phyloP scores from a whole-genome alignment of 2,888 invertebrate species.

The Reticulitermes lucifugus region DNA sequence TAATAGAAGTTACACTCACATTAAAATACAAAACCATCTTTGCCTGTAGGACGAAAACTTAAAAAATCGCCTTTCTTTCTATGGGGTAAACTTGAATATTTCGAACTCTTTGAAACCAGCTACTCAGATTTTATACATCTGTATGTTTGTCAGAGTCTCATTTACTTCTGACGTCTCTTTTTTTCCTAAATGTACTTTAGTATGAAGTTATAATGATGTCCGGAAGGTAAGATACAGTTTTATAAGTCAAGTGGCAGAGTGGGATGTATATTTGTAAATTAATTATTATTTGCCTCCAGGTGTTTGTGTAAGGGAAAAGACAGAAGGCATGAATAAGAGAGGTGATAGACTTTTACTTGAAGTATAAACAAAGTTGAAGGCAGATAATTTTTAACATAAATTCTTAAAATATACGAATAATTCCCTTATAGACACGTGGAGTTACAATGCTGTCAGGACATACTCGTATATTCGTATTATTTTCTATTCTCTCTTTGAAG shows the following conservation, averaged over 20 bases:
- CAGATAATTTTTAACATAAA: not conserved
- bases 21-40: not conserved
- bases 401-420: not conserved
- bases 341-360: not conserved
- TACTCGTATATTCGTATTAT: no score
- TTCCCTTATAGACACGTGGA: not conserved
- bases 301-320: not conserved
- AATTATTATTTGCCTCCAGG: conserved; percentile 10
- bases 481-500: no score
- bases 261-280: not conserved
- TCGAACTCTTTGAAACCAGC: not conserved
- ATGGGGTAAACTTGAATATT: not conserved
- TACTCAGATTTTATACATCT: not conserved
- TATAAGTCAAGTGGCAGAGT: not conserved
- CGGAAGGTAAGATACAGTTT: not conserved
- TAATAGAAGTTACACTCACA: not conserved
- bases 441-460: no score
- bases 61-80: not conserved
- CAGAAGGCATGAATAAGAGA: no score
- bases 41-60: not conserved
- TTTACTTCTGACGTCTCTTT: not conserved
- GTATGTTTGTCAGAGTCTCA: not conserved
- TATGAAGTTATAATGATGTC: conserved; percentile 12
- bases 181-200: not conserved
- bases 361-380: not conserved